A percentile compares a stretch with the other conserved stretches of the same genome.
These are phyloP conservation scores for Micronycteris hirsuta DNA, from an alignment of 2,113 vertebrate genomes.

Conservation along the genomic window DNA sequence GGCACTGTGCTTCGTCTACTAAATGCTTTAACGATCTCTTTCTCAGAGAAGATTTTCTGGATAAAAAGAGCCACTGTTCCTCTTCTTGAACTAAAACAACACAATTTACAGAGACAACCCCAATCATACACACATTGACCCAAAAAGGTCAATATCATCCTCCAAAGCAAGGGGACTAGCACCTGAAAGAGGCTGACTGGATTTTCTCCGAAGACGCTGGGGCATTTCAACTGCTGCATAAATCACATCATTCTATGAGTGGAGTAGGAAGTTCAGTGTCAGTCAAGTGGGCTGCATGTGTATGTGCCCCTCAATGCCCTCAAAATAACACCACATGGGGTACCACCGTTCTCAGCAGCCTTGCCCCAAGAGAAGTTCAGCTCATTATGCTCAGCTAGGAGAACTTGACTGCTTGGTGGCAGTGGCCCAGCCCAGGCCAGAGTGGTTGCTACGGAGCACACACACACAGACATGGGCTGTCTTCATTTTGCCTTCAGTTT, in stretches of 20 bases:
- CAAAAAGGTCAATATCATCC: neutral
- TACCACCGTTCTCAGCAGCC: neutral
- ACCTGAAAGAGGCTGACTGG: neutral
- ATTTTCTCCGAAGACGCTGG: neutral
- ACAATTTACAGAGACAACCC: neutral
- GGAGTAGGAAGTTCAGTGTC: neutral
- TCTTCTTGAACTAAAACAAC: constrained; percentile 72
- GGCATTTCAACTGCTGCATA: neutral
- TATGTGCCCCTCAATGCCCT: neutral
- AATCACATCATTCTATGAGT: neutral
- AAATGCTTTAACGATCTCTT: constrained; percentile 74
- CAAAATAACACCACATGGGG: neutral
- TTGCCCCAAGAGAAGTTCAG: neutral
- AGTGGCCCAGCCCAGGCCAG: neutral
- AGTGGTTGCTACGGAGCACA: neutral
- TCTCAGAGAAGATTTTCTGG: constrained; percentile 81
- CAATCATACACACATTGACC: neutral
- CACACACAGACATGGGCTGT: neutral
- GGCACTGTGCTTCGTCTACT: constrained; percentile 77
- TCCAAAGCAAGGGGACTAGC: neutral
- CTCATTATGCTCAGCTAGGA: neutral
- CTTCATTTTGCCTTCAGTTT: neutral
- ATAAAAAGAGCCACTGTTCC: constrained; percentile 81
- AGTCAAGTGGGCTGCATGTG: neutral
- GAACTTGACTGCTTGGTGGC: neutral